phyloP scores from a whole-genome alignment of 1,140 invertebrate genomes.

The Ylistrum balloti region DNA sequence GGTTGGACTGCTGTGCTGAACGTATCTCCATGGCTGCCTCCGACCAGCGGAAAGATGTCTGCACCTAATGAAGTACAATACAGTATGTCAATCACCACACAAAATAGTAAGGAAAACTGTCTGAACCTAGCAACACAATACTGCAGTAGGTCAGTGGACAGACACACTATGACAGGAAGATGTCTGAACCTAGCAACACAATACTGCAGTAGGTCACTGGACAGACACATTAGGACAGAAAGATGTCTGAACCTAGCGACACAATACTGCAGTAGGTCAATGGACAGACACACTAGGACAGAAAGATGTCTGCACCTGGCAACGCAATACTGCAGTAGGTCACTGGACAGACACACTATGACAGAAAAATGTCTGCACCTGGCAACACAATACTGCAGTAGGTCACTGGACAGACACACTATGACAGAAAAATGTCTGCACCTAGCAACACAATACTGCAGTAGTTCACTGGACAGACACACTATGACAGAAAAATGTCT shows the following conservation, averaged over 20 bases:
- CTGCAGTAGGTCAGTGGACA: too few relatives aligned
- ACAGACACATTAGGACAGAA: background rate
- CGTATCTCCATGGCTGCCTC: slow-evolving; percentile 61
- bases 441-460: too few relatives aligned
- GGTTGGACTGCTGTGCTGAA: slow-evolving; percentile 52
- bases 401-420: background rate
- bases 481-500: too few relatives aligned
- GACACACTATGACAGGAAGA: too few relatives aligned
- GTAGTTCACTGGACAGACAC: too few relatives aligned
- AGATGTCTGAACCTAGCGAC: too few relatives aligned
- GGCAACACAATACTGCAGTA: background rate
- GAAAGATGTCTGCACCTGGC: too few relatives aligned
- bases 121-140: slow-evolving; percentile 50
- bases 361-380: too few relatives aligned
- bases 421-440: too few relatives aligned
- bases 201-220: background rate
- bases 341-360: background rate
- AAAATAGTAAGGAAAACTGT: slow-evolving; percentile 59
- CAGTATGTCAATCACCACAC: too few relatives aligned
- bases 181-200: too few relatives aligned
- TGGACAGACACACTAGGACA: background rate
- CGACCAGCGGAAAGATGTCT: slow-evolving; percentile 63
- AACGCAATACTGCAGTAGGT: background rate
- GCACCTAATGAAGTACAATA: too few relatives aligned
- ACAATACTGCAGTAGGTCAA: background rate